Base-by-base conservation (phyloP, 2,797 vertebrate genomes). In the Cercopithecus mitis region DNA sequence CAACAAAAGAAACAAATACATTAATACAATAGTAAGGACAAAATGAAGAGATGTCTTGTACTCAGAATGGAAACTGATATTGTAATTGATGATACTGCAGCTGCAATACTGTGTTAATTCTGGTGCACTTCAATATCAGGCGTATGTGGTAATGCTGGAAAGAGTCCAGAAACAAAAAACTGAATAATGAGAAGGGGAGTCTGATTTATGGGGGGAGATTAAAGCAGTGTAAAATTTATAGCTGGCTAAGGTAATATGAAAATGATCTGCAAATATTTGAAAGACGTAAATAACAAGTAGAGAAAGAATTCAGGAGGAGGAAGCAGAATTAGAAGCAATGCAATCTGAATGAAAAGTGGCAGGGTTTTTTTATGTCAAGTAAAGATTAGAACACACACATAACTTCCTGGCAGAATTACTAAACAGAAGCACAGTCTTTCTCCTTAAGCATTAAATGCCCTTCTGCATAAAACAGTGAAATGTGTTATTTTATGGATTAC, bases 251-350 rank as follows among this genome's bases (percentile, higher is more conserved):
- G 45, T 70, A 96, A 97, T 89, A 91, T 43, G 57, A 96, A 96
- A 96, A 87, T 73, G 30, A 93, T 94, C 83, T 95, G 57, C 57
- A 97, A 93, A 97, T 96, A 95, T 94, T 43, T 97, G 75, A 91
- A 98, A 92, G 93, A 88, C 85, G 36, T 95, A 96, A 97, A 97
- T 93, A 97, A 84, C 55, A 95, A 88, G 24, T 47, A 82, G 61
- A 67, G 84, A 97, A 88, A 88, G 41, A 82, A 95, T 93, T 96
- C 76, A 95, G 64, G 73, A 90, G 73, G 47, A 92, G 55, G 72
- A 83, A 92, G 73, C n/a, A 88, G 52, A 97, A 90, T 87, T 73
- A 85, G n/a, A 86, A 30, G 75, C 55, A 77, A 55, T 45, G 52
- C 33, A 85, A 43, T 52, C 50, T 83, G 92, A 97, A 96, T 95